Conservation (phyloP, 2,797 vertebrate genomes). For the Gallinago solitaria region DNA sequence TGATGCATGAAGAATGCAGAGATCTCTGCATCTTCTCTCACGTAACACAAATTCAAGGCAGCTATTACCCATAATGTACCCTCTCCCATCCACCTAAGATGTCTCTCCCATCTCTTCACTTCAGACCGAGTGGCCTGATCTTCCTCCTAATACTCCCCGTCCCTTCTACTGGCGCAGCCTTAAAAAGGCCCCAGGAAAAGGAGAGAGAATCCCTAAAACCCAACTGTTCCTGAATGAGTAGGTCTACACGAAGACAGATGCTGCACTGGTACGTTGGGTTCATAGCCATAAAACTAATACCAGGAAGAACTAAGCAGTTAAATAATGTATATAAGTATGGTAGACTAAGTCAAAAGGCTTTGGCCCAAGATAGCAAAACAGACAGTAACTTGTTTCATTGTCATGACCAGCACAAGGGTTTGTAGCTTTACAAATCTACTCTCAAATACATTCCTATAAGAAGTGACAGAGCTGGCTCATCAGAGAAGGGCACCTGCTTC, state of each 20-base stretch:
- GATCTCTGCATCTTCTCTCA: neutral
- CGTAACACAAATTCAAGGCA: neutral
- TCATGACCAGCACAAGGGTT: neutral
- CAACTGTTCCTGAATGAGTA: neutral
- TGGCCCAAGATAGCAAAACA: neutral
- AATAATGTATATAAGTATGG: neutral
- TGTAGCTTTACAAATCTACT: neutral
- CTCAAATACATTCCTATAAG: neutral
- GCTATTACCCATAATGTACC: neutral
- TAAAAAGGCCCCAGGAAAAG: neutral
- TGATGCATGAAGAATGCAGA: neutral
- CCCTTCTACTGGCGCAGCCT: neutral
- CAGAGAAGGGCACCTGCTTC: neutral
- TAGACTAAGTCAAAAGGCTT: neutral
- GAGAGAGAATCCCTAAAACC: neutral
- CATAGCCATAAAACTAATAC: neutral
- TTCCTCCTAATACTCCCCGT: neutral
- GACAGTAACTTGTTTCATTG: neutral
- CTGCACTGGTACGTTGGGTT: neutral
- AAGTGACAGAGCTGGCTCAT: neutral
- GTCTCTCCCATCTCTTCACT: neutral
- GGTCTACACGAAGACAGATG: neutral
- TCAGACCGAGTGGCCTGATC: accelerated
- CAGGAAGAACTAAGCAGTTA: neutral
- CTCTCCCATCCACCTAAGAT: neutral